Base-by-base conservation (phyloP, 2,888 invertebrate genomes). In the Leptopilina drosophilae region DNA sequence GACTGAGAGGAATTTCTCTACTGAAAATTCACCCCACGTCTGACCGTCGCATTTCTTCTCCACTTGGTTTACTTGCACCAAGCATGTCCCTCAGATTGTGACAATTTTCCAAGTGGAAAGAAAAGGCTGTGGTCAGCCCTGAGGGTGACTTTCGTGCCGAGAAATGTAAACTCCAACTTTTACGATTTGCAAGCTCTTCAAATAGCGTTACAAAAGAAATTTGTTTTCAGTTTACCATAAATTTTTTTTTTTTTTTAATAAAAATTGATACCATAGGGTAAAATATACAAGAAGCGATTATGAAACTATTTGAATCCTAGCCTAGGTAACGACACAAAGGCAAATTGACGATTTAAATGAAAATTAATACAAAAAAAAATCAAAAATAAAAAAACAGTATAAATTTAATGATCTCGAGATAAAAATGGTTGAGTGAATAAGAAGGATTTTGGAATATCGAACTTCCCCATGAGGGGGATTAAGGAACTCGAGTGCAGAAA, bases 31-130 rank as follows among this genome's bases (percentile, higher is more conserved):
- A 73, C 56, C 56, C 73, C n/a, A 33, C 5, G 73, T 33, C 73
- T 73, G 53, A 40, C 53, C 56, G 15, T 40, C 26, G n/a, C 15
- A 11, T 15, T 33, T n/a, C 40, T 15, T 73, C 33, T 73, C 56
- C 73, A 73, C 73, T 73, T 73, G 33, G 53, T 14, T 14, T 69
- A 26, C 69, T 69, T 69, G 5, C 53, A 33, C 69, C 53, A 53
- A 53, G n/a, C 49, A 14, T 49, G 69, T 69, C 53, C 15, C 69
- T 69, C 69, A 69, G 53, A 62, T 62, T 53, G 69, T 69, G 69
- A 56, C 73, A 73, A 73, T 73, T 56, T 73, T 56, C 56, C 56
- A 73, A 53, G 69, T 73, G 69, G 56, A 73, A 53, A 56, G 26
- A 73, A 53, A 56, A 53, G 12, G 33, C 12, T 73, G 12, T 26